Evolutionary conservation across 2,113 vertebrate genomes (phyloP).

Genomic region (Noctilio leporinus): DNA sequence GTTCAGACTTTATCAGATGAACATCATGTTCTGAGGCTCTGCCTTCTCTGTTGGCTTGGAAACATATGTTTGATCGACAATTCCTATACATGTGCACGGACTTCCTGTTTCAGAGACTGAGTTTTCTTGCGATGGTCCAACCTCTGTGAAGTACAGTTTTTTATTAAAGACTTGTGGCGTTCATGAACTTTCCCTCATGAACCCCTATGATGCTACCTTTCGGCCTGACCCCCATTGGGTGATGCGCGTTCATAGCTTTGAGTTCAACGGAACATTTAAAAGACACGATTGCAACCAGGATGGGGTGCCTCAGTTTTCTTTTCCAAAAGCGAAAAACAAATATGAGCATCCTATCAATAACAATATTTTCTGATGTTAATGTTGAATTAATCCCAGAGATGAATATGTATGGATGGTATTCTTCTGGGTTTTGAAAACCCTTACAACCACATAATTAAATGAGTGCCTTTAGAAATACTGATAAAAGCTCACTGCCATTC

Average conservation of each 20-base stretch:
- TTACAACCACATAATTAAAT: conserved; percentile 88
- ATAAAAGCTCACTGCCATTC: conserved; percentile 86
- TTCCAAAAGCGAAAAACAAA: conserved; percentile 79
- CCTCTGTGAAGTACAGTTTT: not conserved
- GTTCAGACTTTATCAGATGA: not conserved
- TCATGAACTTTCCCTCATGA: not conserved
- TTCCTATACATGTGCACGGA: not conserved
- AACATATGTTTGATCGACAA: not conserved
- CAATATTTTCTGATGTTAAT: conserved; percentile 83
- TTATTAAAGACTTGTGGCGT: conserved; percentile 2
- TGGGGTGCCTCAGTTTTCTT: conserved; percentile 35
- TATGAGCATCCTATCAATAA: conserved; percentile 75
- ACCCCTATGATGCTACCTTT: not conserved
- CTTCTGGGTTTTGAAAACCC: conserved; percentile 87
- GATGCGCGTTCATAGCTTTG: not conserved
- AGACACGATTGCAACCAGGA: conserved; percentile 46
- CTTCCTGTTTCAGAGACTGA: not conserved
- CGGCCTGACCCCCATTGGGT: not conserved
- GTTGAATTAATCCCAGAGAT: conserved; percentile 83
- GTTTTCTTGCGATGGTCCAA: not conserved
- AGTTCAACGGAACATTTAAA: conserved; percentile 70
- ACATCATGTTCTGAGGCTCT: not conserved
- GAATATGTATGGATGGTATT: conserved; percentile 87
- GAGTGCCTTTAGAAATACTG: conserved; percentile 88
- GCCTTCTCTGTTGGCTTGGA: not conserved